These are phyloP conservation scores for Myotis pilosus DNA, from an alignment of 2,797 vertebrate genomes.

Conservation along the genomic window DNA sequence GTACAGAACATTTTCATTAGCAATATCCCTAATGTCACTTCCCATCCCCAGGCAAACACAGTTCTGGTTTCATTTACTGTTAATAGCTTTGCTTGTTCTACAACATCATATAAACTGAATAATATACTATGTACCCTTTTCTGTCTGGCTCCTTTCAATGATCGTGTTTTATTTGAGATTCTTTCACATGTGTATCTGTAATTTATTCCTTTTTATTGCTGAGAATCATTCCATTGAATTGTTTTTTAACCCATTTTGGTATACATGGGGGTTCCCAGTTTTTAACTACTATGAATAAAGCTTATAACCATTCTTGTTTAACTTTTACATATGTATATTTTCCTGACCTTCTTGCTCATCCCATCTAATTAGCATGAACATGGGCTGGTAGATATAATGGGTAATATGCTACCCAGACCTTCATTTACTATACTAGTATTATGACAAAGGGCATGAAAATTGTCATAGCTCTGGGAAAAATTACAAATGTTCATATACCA, in stretches of 20 bases:
- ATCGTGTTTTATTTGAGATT: not conserved
- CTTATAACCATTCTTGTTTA: not conserved
- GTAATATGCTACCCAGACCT: not conserved
- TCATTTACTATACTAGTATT: not conserved
- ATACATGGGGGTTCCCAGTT: not conserved
- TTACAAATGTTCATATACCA: not conserved
- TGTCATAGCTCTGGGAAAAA: not conserved
- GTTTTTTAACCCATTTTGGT: not conserved
- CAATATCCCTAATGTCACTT: not conserved
- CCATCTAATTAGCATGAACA: not conserved
- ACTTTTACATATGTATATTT: not conserved
- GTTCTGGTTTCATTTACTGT: not conserved
- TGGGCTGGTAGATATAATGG: not conserved
- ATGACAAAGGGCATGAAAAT: not conserved
- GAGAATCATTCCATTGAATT: not conserved
- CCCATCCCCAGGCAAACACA: not conserved
- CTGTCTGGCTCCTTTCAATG: not conserved
- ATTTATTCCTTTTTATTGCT: not conserved
- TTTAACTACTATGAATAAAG: not conserved
- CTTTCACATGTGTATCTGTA: not conserved
- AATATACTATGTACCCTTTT: not conserved
- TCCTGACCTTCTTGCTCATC: not conserved
- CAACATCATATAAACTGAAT: not conserved
- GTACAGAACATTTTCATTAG: not conserved
- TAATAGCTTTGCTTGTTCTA: not conserved